These are phyloP conservation scores for Desmodus rotundus DNA, from an alignment of 2,113 vertebrate genomes.

Conservation along the genomic window DNA sequence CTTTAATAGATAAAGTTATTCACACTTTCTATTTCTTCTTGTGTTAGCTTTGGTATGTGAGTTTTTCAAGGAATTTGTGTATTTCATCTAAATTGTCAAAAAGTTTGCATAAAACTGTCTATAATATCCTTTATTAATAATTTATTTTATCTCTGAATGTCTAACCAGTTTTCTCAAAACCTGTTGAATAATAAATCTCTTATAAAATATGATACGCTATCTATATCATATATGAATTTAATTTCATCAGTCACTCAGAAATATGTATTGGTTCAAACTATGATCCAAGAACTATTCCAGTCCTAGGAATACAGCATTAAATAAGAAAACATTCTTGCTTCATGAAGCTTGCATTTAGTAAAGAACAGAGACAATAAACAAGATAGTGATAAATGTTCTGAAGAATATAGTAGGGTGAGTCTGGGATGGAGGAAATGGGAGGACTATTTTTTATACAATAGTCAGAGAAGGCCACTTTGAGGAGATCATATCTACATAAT, in stretches of 20 bases:
- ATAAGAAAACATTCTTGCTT: neutral
- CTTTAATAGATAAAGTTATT: neutral
- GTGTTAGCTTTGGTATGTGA: neutral
- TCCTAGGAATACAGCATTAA: neutral
- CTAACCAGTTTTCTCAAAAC: neutral
- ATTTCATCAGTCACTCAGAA: constrained; percentile 7
- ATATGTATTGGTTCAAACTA: neutral
- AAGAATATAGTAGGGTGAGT: neutral
- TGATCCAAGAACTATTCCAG: neutral
- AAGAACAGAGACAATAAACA: neutral
- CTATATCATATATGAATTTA: neutral
- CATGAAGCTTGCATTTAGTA: neutral
- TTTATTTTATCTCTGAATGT: neutral
- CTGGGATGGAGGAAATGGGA: neutral
- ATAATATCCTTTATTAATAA: neutral
- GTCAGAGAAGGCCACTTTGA: neutral
- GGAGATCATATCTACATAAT: neutral
- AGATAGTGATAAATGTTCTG: neutral
- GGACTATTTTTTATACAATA: neutral
- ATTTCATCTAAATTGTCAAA: constrained; percentile 34
- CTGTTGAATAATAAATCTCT: constrained; percentile 10
- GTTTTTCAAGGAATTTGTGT: neutral
- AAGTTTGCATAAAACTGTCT: neutral
- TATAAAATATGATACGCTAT: neutral
- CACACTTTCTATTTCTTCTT: constrained; percentile 11